Evolutionary conservation across 2,888 invertebrate species (phyloP).

Genomic region (Tinea pellionella): DNA sequence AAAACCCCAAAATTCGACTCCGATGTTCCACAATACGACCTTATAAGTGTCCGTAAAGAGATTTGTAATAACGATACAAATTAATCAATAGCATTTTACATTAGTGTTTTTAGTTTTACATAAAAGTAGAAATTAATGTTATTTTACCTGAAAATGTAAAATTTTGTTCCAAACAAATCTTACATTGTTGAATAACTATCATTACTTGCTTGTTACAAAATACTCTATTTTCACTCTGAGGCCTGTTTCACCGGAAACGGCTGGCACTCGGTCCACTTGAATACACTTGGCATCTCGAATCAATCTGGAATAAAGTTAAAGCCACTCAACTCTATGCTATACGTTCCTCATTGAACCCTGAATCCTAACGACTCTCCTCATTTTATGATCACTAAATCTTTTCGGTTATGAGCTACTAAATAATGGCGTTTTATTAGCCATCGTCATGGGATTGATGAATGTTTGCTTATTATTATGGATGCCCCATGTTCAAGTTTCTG

Average conservation of each 20-base stretch:
- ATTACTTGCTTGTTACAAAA: neutral
- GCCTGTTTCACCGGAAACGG: conserved; percentile 65
- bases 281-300: conserved; percentile 11
- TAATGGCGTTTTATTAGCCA: conserved; percentile 61
- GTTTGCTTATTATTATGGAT: conserved; percentile 46
- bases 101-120: too few relatives aligned
- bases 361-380: conserved; percentile 20
- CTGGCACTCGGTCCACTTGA: conserved; percentile 46
- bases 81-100: conserved; percentile 62
- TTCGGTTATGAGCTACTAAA: conserved; percentile 60
- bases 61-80: conserved; percentile 58
- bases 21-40: conserved; percentile 44
- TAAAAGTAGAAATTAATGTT: too few relatives aligned
- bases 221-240: conserved; percentile 49
- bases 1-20: conserved; percentile 51
- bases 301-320: conserved; percentile 3
- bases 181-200: neutral
- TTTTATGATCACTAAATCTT: conserved; percentile 62
- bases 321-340: neutral
- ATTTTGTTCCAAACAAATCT: too few relatives aligned
- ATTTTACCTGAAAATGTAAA: too few relatives aligned
- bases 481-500: conserved; percentile 26
- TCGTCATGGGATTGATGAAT: conserved; percentile 51
- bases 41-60: conserved; percentile 47
- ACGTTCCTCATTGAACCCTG: neutral